Evolutionary conservation across 2,888 invertebrate species (phyloP), one percentile per base, ranked within the genome.

Genomic region (Epiblema foenella): DNA sequence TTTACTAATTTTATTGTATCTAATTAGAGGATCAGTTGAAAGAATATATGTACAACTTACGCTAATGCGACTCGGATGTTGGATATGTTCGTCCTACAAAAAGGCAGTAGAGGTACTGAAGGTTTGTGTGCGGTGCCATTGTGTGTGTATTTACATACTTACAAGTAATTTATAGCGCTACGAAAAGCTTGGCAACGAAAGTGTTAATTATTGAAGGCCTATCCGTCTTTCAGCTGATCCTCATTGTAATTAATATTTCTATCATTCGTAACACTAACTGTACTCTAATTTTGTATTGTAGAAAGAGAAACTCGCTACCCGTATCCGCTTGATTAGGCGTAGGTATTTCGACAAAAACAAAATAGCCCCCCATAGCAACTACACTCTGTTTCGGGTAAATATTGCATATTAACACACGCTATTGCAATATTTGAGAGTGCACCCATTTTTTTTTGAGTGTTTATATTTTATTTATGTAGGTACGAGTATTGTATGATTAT

Each of bases 281-380:
- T 42, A 64, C 56, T 77, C 77, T 81, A 81, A 85, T 86, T 87
- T 87, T 82, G 80, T 79, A 90, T 93, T 91, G 86, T 93, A 93
- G 93, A 90, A 88, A 90, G 90, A 89, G 82, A 91, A 87, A 83
- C 79, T 93, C 83, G 80, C 85, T 83, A 89, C 85, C 81, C 92
- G 93, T 89, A 86, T 93, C 85, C 87, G 92, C 91, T 92, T 93
- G 80, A 81, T 92, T 91, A 93, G 89, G 82, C 91, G 90, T 90
- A 93, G 90, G 91, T 90, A 90, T 89, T 90, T 93, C 85, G 91
- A 89, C 82, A 91, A 90, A 88, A 93, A 93, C 88, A 91, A 89
- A 93, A 86, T 93, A 74, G 85, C 88, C 76, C 92, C 93, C 54
- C 46, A 71, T 51, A 66, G 56, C 77, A 84, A 85, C 85, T 83